A percentile compares a stretch with the other conserved stretches of the same genome.
phyloP scores from a whole-genome alignment of 2,797 vertebrate genomes.

The Paedocypris micromegethes region DNA sequence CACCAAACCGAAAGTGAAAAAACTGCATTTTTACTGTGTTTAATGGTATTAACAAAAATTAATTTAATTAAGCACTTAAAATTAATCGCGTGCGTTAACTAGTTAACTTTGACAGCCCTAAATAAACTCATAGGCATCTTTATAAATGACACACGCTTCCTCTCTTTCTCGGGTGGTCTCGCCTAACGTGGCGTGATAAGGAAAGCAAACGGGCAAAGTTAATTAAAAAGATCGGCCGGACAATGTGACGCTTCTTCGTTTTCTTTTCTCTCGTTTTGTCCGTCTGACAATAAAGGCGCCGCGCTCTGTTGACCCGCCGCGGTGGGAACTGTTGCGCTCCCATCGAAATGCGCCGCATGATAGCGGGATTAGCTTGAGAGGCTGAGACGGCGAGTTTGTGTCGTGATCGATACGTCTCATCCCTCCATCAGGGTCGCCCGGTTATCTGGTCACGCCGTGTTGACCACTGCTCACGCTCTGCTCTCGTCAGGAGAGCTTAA shows the following conservation, averaged over 20 bases:
- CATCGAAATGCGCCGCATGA: constrained; percentile 13
- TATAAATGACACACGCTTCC: neutral
- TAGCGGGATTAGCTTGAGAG: constrained; percentile 5
- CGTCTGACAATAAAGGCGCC: constrained; percentile 38
- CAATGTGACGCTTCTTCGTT: constrained; percentile 38
- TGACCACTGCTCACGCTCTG: too few species aligned
- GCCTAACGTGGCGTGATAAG: constrained; percentile 49
- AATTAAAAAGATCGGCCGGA: constrained; percentile 51
- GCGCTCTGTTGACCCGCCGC: constrained; percentile 19
- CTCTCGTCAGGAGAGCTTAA: too few species aligned
- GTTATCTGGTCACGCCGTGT: too few species aligned
- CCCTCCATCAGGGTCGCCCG: too few species aligned
- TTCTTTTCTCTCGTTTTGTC: constrained; percentile 7
- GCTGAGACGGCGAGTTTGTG: constrained; percentile 7
- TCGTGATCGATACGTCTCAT: neutral
- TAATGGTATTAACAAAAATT: too few species aligned
- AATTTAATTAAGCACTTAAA: too few species aligned
- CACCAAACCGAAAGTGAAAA: too few species aligned
- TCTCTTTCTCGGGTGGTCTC: constrained; percentile 30
- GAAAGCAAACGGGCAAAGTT: constrained; percentile 48
- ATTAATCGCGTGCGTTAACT: too few species aligned
- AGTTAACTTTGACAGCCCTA: too few species aligned
- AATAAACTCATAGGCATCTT: too few species aligned
- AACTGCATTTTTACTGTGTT: too few species aligned
- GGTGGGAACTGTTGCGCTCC: constrained; percentile 13